Evolutionary conservation across 2,888 invertebrate genomes (phyloP).

Genomic region (Lamellibrachia satsuma): DNA sequence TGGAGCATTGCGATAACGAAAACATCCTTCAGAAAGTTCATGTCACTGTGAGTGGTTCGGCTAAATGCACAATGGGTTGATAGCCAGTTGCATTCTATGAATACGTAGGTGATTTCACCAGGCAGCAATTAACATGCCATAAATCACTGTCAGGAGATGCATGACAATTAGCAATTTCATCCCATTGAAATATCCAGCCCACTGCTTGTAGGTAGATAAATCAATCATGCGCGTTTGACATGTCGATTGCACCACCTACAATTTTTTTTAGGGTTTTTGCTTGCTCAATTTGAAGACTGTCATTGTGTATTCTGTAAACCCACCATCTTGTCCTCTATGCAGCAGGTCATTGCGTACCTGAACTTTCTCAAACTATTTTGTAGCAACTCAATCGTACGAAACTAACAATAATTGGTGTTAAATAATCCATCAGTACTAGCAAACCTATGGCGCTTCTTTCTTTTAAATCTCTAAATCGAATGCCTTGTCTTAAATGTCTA

Average conservation of each 20-base stretch:
- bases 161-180: background rate
- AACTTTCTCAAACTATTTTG: background rate
- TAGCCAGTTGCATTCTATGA: constrained; percentile 9
- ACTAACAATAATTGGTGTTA: background rate
- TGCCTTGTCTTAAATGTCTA: background rate
- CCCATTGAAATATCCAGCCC: constrained; percentile 17
- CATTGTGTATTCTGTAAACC: background rate
- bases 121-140: constrained; percentile 3
- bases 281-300: background rate
- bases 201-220: background rate
- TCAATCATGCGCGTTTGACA: constrained; percentile 3
- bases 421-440: background rate
- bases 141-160: background rate
- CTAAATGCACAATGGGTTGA: background rate
- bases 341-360: background rate
- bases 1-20: background rate
- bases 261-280: background rate
- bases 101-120: background rate
- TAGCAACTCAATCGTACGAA: background rate
- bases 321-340: background rate
- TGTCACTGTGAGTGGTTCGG: background rate
- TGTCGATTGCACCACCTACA: background rate
- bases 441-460: background rate
- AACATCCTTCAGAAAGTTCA: background rate
- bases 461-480: background rate